Evolutionary conservation across 2,797 vertebrate species (phyloP).

Genomic region (Chelonia mydas): DNA sequence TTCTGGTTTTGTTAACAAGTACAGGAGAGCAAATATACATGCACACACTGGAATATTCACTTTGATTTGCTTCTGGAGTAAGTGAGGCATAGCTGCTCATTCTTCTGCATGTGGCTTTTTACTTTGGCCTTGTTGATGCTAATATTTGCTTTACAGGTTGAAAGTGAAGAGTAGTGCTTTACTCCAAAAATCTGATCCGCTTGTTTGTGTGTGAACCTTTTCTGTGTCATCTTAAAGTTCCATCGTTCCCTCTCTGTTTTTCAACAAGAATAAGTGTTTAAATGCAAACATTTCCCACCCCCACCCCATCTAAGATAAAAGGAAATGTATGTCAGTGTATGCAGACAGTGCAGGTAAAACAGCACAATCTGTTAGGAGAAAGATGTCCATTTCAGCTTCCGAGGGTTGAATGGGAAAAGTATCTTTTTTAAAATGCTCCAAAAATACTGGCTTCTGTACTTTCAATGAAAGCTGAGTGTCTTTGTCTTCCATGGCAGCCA

Average conservation of each 20-base stretch:
- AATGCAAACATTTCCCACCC: constrained; percentile 44
- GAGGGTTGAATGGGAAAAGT: constrained; percentile 11
- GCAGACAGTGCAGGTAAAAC: constrained; percentile 49
- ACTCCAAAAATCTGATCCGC: background rate
- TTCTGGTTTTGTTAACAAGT: constrained; percentile 78
- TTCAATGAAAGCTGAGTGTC: constrained; percentile 51
- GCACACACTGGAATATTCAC: constrained; percentile 66
- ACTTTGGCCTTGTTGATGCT: constrained; percentile 35
- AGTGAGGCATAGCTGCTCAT: constrained; percentile 69
- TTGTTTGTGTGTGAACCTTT: constrained; percentile 55
- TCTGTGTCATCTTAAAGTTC: constrained; percentile 64
- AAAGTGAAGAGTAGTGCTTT: constrained; percentile 23
- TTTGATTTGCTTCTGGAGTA: constrained; percentile 74
- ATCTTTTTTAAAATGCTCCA: constrained; percentile 31
- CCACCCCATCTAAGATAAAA: constrained; percentile 30
- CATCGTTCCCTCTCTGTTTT: constrained; percentile 68
- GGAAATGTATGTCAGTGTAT: constrained; percentile 5
- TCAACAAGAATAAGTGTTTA: constrained; percentile 62
- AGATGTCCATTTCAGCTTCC: constrained; percentile 13
- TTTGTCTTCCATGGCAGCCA: constrained; percentile 25
- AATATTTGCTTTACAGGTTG: constrained; percentile 63
- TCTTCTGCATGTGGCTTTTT: constrained; percentile 75
- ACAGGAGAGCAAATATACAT: constrained; percentile 68
- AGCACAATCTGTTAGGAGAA: constrained; percentile 49
- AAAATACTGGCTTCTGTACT: background rate